A percentile compares a stretch with the other conserved stretches of the same genome.
Evolutionary conservation across 2,113 vertebrate species (phyloP).

Genomic region (Ifrita kowaldi): DNA sequence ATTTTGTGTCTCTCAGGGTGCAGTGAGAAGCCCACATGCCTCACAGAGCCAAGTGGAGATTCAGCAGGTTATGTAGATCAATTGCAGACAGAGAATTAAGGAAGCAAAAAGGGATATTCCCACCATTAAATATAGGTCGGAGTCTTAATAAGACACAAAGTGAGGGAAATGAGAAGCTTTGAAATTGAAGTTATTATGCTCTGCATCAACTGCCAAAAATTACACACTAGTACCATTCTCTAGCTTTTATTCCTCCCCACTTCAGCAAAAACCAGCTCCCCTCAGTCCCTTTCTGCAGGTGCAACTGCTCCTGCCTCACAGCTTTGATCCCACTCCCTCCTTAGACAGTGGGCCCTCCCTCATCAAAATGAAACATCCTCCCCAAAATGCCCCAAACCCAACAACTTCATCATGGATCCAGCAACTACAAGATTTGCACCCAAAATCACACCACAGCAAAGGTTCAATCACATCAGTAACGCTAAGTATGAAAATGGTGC

Average conservation of each 20-base stretch:
- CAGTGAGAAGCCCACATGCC: background rate
- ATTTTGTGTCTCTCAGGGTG: background rate
- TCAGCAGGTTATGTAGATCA: background rate
- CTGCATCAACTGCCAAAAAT: background rate
- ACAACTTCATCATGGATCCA: background rate
- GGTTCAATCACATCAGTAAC: background rate
- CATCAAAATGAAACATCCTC: background rate
- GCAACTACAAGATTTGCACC: background rate
- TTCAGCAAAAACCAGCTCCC: background rate
- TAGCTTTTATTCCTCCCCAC: background rate
- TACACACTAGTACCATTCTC: background rate
- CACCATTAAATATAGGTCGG: background rate
- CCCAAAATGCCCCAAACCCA: background rate
- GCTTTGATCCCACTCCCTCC: background rate
- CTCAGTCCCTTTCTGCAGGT: background rate
- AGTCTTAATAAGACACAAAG: slow-evolving; percentile 22
- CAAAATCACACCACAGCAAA: background rate
- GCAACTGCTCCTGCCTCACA: background rate
- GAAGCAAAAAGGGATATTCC: background rate
- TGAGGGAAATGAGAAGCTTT: slow-evolving; percentile 3
- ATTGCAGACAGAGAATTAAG: background rate
- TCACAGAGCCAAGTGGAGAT: background rate
- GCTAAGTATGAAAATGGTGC: background rate
- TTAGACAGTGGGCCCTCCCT: background rate
- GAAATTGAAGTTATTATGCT: background rate